phyloP scores from a whole-genome alignment of 1,140 invertebrate genomes.

The Drosophila grimshawi region DNA sequence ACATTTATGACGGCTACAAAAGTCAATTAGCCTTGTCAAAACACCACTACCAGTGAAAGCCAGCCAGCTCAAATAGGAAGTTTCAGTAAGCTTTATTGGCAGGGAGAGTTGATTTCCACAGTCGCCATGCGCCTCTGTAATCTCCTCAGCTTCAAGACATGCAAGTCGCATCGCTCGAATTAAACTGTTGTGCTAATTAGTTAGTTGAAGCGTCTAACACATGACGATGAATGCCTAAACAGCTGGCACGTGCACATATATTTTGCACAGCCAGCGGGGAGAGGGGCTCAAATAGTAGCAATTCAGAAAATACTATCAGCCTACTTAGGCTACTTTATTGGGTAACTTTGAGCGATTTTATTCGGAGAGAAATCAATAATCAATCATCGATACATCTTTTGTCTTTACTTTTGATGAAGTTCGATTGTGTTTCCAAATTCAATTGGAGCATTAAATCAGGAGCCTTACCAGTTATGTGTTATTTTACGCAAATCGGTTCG shows the following conservation, averaged over 20 bases:
- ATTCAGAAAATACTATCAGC: background rate
- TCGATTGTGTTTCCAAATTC: too few species aligned
- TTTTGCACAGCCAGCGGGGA: background rate
- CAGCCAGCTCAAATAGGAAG: background rate
- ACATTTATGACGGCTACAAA: conserved; percentile 72
- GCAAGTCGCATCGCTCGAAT: conserved; percentile 15
- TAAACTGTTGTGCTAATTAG: conserved; percentile 55
- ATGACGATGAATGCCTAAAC: conserved; percentile 54
- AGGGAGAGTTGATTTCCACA: too few species aligned
- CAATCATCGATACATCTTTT: too few species aligned
- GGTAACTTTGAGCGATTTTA: too few species aligned
- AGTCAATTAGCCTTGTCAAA: conserved; percentile 63
- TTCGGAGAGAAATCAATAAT: too few species aligned
- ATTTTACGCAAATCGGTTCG: too few species aligned
- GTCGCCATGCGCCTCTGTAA: background rate
- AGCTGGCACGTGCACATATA: conserved; percentile 28
- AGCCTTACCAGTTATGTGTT: too few species aligned
- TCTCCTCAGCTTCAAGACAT: conserved; percentile 3
- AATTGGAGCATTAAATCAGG: too few species aligned
- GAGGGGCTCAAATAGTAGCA: background rate
- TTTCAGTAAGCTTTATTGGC: background rate
- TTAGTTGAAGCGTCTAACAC: conserved; percentile 50
- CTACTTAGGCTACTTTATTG: background rate
- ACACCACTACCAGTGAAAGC: conserved; percentile 5
- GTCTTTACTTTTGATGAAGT: too few species aligned